phyloP scores from a whole-genome alignment of 2,888 invertebrate genomes.

The Euspilapteryx auroguttella region DNA sequence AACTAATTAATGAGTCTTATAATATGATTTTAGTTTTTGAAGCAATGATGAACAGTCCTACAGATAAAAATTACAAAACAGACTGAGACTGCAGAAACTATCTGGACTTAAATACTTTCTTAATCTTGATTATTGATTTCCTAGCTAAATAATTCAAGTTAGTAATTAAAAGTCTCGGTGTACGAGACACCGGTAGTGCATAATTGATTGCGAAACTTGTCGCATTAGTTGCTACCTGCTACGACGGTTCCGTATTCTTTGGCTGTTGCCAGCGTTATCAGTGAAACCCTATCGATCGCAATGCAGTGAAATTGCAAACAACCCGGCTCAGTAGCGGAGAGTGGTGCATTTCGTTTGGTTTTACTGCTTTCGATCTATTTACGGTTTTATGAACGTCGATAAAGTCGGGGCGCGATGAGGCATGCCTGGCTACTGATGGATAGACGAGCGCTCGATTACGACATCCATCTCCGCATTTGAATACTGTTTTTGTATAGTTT shows the following conservation, averaged over 20 bases:
- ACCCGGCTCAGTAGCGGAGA: conserved; percentile 14
- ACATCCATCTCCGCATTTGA: conserved; percentile 1
- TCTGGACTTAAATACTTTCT: no score
- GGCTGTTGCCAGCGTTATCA: conserved; percentile 13
- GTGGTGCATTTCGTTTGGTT: conserved; percentile 19
- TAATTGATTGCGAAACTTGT: not conserved
- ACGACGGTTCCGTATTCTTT: conserved; percentile 1
- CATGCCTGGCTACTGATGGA: conserved; percentile 6
- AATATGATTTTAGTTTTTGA: no score
- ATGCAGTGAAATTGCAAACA: conserved; percentile 41
- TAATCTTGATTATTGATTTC: conserved; percentile 1
- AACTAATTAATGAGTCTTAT: no score
- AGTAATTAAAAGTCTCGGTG: conserved; percentile 5
- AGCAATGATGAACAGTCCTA: no score
- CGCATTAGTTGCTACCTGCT: conserved; percentile 1
- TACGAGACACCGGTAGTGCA: not conserved
- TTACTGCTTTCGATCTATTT: conserved; percentile 55
- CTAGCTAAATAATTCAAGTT: conserved; percentile 4
- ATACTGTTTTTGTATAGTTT: no score
- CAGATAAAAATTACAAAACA: no score
- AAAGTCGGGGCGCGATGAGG: conserved; percentile 34
- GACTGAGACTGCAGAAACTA: no score
- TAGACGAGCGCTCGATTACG: not conserved
- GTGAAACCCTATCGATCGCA: conserved; percentile 35
- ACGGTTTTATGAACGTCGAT: conserved; percentile 38